Conservation (phyloP, 2,113 vertebrate species). For the Columba janthina region DNA sequence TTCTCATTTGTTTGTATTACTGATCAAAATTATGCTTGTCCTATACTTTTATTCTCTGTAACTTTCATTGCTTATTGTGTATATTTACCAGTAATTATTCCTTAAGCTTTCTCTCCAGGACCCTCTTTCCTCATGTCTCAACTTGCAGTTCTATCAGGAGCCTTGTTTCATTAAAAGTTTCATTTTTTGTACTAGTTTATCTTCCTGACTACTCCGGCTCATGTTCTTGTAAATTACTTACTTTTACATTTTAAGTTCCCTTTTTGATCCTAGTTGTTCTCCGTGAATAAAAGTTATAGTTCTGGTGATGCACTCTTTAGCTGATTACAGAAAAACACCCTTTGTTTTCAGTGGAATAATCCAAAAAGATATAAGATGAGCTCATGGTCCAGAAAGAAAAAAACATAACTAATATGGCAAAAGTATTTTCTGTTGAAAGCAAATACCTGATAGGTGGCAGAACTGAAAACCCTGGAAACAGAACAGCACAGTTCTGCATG, state of each 20-base stretch:
- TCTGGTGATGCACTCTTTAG: neutral
- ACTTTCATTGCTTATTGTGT: neutral
- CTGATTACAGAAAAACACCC: neutral
- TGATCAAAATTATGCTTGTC: neutral
- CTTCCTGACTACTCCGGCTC: conserved; percentile 18
- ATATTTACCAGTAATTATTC: neutral
- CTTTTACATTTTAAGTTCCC: conserved; percentile 17
- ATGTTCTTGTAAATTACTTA: neutral
- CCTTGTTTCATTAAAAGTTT: conserved; percentile 19
- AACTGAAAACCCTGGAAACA: neutral
- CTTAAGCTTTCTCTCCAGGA: neutral
- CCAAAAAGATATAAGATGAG: neutral
- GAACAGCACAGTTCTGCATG: neutral
- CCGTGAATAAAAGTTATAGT: neutral
- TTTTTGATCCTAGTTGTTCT: neutral
- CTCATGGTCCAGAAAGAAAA: neutral
- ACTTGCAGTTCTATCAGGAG: conserved; percentile 1
- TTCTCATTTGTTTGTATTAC: neutral
- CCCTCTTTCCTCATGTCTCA: neutral
- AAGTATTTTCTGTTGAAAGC: neutral
- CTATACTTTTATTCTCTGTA: neutral
- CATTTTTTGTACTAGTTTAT: conserved; percentile 12
- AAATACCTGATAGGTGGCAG: neutral
- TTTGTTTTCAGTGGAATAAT: neutral
- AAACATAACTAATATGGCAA: neutral